A percentile compares a stretch with the other conserved stretches of the same genome.
Evolutionary conservation across 2,888 invertebrate species (phyloP).

Genomic region (Parnassius smintheus): DNA sequence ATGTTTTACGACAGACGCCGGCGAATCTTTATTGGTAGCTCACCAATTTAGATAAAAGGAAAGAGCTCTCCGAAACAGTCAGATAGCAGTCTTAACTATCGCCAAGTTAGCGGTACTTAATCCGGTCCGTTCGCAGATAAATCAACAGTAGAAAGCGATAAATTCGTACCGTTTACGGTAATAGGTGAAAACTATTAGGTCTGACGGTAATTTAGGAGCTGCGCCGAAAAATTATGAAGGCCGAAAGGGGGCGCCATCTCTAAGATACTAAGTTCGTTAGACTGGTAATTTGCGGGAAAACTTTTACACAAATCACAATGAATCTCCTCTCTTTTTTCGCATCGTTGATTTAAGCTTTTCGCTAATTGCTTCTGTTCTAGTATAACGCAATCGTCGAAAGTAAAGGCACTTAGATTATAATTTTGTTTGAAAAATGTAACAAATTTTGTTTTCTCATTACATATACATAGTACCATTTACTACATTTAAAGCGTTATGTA

Average conservation of each 20-base stretch:
- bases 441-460: no score
- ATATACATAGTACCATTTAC: no score
- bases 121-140: conserved; percentile 73
- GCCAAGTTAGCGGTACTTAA: conserved; percentile 81
- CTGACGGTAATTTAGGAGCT: conserved; percentile 64
- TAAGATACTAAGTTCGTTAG: conserved; percentile 26
- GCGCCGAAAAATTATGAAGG: conserved; percentile 60
- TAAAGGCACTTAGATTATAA: no score
- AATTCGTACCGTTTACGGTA: conserved; percentile 71
- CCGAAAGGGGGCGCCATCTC: conserved; percentile 33
- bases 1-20: conserved; percentile 79
- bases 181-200: conserved; percentile 81
- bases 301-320: conserved; percentile 28
- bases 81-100: conserved; percentile 80
- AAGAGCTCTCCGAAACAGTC: conserved; percentile 78
- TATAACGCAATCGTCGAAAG: no score
- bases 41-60: conserved; percentile 82
- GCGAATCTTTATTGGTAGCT: conserved; percentile 80
- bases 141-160: conserved; percentile 78
- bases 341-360: conserved; percentile 24
- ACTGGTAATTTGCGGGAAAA: conserved; percentile 26
- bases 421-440: no score
- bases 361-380: conserved; percentile 6
- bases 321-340: conserved; percentile 19
- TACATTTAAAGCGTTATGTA: no score